Evolutionary conservation across 2,888 invertebrate genomes (phyloP).

Genomic region (Hypena proboscidalis): DNA sequence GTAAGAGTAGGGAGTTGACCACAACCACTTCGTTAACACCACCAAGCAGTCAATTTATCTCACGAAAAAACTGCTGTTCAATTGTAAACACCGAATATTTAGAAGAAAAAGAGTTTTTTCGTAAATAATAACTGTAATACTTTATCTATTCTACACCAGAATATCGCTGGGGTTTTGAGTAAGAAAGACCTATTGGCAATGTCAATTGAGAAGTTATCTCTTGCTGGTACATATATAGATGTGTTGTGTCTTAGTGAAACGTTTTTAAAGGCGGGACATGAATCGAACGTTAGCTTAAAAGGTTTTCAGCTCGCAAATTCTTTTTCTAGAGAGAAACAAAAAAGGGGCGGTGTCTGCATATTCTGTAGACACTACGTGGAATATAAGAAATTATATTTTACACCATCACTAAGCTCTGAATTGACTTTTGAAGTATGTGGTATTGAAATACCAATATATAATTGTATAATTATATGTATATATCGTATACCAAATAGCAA

Average conservation of each 20-base stretch:
- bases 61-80: too few relatives aligned
- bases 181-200: too few relatives aligned
- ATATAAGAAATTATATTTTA: not conserved
- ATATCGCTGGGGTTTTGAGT: too few relatives aligned
- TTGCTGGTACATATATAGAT: not conserved
- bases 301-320: not conserved
- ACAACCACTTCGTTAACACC: too few relatives aligned
- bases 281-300: not conserved
- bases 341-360: not conserved
- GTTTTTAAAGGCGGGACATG: not conserved
- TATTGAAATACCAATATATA: not conserved
- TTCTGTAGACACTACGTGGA: not conserved
- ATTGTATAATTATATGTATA: not conserved
- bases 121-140: too few relatives aligned
- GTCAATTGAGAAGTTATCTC: too few relatives aligned
- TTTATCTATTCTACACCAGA: too few relatives aligned
- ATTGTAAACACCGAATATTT: too few relatives aligned
- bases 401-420: not conserved
- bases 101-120: too few relatives aligned
- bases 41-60: too few relatives aligned
- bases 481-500: not conserved
- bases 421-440: not conserved
- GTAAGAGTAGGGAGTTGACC: too few relatives aligned
- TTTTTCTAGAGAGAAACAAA: not conserved
- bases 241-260: not conserved